Base-by-base conservation (phyloP, 2,888 invertebrate species). In the Invenusta paracnida region DNA sequence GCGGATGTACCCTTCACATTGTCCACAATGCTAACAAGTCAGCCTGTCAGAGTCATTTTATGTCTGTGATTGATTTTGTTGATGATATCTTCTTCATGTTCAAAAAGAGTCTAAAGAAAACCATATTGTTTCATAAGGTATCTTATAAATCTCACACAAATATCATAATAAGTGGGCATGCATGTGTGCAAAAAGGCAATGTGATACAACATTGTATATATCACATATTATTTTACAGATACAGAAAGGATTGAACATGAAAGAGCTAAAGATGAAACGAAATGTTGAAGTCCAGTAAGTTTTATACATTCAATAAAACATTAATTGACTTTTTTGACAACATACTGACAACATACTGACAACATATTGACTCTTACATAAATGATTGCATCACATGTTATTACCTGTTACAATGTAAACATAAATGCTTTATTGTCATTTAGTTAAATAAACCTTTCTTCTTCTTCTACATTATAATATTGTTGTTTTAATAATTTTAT, bases 1-100 rank as follows among this genome's bases (percentile, higher is more conserved):
- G 82, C 0, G 5, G 82, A 2, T 82, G 82, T 30, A 82, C 82
- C n/a, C 82, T 82, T 30, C 82, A 82, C 82, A 82, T 30, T 5
- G 82, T 82, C 30, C 29, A 29, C 1, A 82, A 82, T 30, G 82
- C 82, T 48, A 48, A 48, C 48, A 48, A 48, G 48, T 48, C 48
- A 48, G 48, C 48, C 5, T 48, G 48, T 48, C 48, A 48, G 48
- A 48, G 48, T 48, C 48, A 5, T 48, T 48, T 48, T 48, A 48
- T 11, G 17, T 48, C 48, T 48, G 48, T 48, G 5, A 48, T 48
- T 17, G 17, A 48, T 48, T 48, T 48, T 48, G 48, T 48, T 5
- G 48, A 48, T 48, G 48, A 48, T 48, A 48, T 48, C 17, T 48
- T 48, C 48, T 48, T 48, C 48, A 11, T 48, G 48, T 48, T 48